Evolutionary conservation across 2,888 invertebrate species (phyloP).

Genomic region (Iphiclides podalirius): DNA sequence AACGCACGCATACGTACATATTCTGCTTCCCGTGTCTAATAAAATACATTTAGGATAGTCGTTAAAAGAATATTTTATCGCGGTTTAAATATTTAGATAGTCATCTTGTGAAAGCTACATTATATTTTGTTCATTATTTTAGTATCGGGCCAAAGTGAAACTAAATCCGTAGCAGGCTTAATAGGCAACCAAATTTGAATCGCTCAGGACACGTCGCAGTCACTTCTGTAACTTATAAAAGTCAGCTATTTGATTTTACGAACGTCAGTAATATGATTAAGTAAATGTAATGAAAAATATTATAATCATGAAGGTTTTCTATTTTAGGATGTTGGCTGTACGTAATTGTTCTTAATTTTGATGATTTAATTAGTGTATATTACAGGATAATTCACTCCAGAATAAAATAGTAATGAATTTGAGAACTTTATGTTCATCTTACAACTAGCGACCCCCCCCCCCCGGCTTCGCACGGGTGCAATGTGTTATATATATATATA

Average conservation of each 20-base stretch:
- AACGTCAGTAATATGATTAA: no score
- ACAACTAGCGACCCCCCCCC: no score
- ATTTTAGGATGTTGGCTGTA: no score
- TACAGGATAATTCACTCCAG: no score
- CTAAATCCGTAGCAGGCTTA: conserved; percentile 47
- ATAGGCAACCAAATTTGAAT: conserved; percentile 13
- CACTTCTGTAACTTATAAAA: neutral
- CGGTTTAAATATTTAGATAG: conserved; percentile 76
- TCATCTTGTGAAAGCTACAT: conserved; percentile 74
- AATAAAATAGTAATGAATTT: no score
- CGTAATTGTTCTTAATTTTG: no score
- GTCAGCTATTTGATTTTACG: neutral
- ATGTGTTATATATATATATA: no score
- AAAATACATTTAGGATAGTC: conserved; percentile 65
- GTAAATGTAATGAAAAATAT: no score
- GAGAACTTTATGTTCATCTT: no score
- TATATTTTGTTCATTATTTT: conserved; percentile 65
- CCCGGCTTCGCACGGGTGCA: no score
- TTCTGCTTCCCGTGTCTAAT: conserved; percentile 55
- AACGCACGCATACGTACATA: conserved; percentile 38
- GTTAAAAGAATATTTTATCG: conserved; percentile 77
- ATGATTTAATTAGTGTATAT: no score
- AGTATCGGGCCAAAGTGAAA: conserved; percentile 49
- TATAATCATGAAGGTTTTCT: no score
- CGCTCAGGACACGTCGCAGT: neutral